Percentiles rank a stretch among this genome's conserved stretches.
Evolutionary conservation across 2,113 vertebrate species (phyloP).

Genomic region (Aspidoscelis tigris): DNA sequence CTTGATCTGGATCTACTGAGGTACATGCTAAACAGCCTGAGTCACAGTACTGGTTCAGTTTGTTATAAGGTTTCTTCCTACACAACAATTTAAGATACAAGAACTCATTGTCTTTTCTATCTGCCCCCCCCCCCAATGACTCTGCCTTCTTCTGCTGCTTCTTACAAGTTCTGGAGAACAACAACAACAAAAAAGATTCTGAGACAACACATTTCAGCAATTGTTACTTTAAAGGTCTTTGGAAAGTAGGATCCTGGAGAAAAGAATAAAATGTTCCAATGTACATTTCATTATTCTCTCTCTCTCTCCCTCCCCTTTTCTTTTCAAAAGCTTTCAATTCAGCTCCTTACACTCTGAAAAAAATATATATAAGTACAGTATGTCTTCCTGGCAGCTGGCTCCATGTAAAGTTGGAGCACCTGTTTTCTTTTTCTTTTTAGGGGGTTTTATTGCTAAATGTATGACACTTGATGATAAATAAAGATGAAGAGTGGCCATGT

Average conservation of each 20-base stretch:
- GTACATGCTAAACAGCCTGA: too few species aligned
- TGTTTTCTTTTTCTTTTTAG: constrained; percentile 73
- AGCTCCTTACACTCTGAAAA: constrained; percentile 51
- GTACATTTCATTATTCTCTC: constrained; percentile 58
- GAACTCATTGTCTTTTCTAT: too few species aligned
- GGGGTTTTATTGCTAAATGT: constrained; percentile 70
- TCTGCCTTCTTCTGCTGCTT: constrained; percentile 51
- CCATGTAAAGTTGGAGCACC: constrained; percentile 77
- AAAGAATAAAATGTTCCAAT: constrained; percentile 41
- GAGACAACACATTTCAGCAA: constrained; percentile 64
- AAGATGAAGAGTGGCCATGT: constrained; percentile 71
- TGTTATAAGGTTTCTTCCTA: background rate
- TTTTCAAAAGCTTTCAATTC: constrained; percentile 59
- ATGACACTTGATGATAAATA: constrained; percentile 75
- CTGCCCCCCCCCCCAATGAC: too few species aligned
- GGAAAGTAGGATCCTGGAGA: constrained; percentile 38
- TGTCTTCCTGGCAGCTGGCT: constrained; percentile 71
- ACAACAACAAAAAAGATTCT: constrained; percentile 58
- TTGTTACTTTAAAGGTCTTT: constrained; percentile 66
- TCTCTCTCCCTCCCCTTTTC: constrained; percentile 18
- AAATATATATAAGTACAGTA: constrained; percentile 60
- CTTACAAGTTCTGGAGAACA: constrained; percentile 62
- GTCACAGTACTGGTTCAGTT: too few species aligned
- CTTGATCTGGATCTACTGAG: too few species aligned
- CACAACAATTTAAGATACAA: too few species aligned